Conservation (phyloP, 2,113 vertebrate genomes). For the Grantiella picta region DNA sequence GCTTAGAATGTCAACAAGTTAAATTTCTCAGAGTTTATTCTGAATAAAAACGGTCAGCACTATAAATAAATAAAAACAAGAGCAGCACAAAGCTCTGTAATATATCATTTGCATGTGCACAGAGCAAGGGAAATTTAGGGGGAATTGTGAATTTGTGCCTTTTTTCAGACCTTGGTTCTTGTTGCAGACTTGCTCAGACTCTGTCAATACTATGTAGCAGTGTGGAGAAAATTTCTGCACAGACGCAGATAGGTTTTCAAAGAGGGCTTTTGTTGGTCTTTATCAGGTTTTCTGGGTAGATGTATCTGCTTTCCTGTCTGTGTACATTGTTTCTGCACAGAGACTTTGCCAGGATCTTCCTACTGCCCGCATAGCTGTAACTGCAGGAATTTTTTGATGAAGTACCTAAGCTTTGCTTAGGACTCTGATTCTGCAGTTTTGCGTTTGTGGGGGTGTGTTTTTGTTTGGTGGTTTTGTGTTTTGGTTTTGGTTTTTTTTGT, state of each 20-base stretch:
- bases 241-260: neutral
- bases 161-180: neutral
- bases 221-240: neutral
- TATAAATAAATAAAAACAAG: neutral
- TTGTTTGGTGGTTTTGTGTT: neutral
- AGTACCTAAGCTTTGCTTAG: neutral
- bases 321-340: neutral
- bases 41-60: neutral
- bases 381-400: neutral
- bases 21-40: neutral
- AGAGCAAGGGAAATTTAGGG: neutral
- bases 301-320: neutral
- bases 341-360: neutral
- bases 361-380: neutral
- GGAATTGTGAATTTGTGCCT: neutral
- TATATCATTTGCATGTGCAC: neutral
- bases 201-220: fast-evolving
- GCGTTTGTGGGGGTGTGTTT: too few species aligned
- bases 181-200: neutral
- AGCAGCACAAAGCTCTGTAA: neutral
- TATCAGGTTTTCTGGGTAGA: neutral
- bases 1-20: neutral
- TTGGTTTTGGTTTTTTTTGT: neutral
- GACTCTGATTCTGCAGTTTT: neutral
- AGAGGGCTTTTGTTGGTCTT: neutral